Percentiles rank a stretch among this genome's conserved stretches.
Conservation (phyloP, 2,797 vertebrate species). For the Micropoecilia bifurca region DNA sequence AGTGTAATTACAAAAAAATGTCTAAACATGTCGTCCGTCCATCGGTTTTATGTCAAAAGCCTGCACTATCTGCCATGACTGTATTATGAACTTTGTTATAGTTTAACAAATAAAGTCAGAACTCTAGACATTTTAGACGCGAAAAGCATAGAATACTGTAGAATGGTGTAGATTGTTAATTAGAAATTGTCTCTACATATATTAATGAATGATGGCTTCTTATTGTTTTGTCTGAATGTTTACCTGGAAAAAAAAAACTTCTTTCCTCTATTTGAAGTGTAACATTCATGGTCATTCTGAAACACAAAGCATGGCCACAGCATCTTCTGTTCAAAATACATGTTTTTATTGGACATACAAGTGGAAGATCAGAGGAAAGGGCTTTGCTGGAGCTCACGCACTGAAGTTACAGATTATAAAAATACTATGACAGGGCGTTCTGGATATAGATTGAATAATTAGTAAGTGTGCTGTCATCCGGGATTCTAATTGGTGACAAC, state of each 20-base stretch:
- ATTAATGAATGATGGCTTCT: not conserved
- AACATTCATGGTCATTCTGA: not conserved
- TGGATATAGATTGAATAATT: conserved; percentile 49
- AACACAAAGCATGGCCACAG: conserved; percentile 40
- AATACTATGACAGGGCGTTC: conserved; percentile 51
- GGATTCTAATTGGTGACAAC: conserved; percentile 49
- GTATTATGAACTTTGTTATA: not conserved
- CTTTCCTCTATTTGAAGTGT: not conserved
- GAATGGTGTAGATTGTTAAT: not conserved
- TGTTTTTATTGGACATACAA: conserved; percentile 80
- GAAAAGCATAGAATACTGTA: not conserved
- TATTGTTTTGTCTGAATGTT: not conserved
- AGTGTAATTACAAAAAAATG: too few species aligned
- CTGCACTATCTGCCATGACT: not conserved
- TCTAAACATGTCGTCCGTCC: not conserved
- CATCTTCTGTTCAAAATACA: conserved; percentile 75
- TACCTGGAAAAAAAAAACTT: not conserved
- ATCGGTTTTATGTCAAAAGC: not conserved
- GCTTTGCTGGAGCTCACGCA: conserved; percentile 53
- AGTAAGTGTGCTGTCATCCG: conserved; percentile 39
- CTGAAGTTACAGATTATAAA: conserved; percentile 59
- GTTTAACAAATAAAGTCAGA: not conserved
- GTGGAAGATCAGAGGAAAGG: conserved; percentile 52
- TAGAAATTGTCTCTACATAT: not conserved
- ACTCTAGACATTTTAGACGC: not conserved